Base-by-base conservation (phyloP, 2,797 vertebrate species). In the Amblyraja radiata region DNA sequence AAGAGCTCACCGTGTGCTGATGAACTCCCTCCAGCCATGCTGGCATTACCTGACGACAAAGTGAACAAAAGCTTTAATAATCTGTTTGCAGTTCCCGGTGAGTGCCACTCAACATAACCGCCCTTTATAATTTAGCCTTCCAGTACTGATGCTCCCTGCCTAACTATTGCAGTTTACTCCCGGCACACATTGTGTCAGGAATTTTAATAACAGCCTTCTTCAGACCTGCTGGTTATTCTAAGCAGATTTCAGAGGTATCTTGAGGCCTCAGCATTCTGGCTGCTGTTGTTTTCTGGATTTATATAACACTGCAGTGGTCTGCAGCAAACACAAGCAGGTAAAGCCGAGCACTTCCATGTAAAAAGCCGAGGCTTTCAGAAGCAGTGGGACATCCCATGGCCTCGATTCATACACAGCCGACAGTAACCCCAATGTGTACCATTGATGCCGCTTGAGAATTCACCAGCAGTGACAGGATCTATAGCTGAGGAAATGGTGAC, bases 271-370 rank as follows among this genome's bases (percentile, higher is more conserved):
- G 46, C 81, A 58, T 21, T 84, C 71, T 54, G 90, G 54, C 36
- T 92, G 90, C 90, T 13, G 90, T 92, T 92, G 71, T 74, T 92
- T 74, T 54, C 23, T 92, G 90, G 39, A 74, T 74, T 92, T 92
- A 92, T 76, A 92, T 92, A 92, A 92, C 90, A 92, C 71, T 92
- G 90, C 88, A 54, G 88, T 46, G 68, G 21, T 73, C n/a, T 73
- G 88, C 90, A 54, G 39, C 71, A 92, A 11, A 11, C 10, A 54
- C 18, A 74, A 7, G 21, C 21, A 14, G 71, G 23, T 54, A 23
- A 32, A 65, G 4, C 32, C 54, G 61, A 65, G 23, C 83, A 16
- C n/a, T 65, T n/a, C n/a, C 2, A 23, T 1, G n/a, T 65, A 14
- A 88, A 65, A 32, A 10, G 10, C n/a, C 7, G 21, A 32, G 58